phyloP scores from a whole-genome alignment of 2,113 vertebrate genomes.

The Nothobranchius furzeri region DNA sequence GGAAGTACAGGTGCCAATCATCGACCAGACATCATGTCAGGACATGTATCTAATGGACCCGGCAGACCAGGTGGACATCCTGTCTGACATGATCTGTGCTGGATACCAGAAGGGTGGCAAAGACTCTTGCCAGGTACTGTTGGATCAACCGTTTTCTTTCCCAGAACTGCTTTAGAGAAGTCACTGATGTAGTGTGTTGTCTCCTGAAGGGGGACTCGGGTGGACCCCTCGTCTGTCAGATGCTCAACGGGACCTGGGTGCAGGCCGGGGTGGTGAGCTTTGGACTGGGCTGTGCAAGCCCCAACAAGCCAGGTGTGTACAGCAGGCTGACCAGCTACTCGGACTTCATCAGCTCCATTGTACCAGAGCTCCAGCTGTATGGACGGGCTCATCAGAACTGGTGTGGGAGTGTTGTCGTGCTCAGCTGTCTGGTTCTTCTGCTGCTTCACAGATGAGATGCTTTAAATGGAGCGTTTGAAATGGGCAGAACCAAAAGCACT shows the following conservation, averaged over 20 bases:
- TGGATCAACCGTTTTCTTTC: conserved; percentile 33
- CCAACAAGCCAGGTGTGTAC: conserved; percentile 78
- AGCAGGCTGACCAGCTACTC: conserved; percentile 71
- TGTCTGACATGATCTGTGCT: conserved; percentile 80
- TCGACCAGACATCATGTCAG: conserved; percentile 71
- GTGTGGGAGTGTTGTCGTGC: conserved; percentile 21
- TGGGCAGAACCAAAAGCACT: background rate
- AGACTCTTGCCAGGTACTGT: conserved; percentile 82
- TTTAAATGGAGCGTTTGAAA: background rate
- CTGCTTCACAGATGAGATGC: conserved; percentile 53
- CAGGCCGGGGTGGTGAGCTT: conserved; percentile 83
- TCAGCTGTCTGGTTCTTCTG: conserved; percentile 47
- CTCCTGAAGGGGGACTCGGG: conserved; percentile 79
- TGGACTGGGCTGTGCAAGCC: conserved; percentile 69
- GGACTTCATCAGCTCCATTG: conserved; percentile 55
- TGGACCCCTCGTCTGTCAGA: conserved; percentile 78
- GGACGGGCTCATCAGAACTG: conserved; percentile 44
- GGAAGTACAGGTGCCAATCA: conserved; percentile 78
- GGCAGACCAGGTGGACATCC: conserved; percentile 60
- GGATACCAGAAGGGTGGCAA: conserved; percentile 73
- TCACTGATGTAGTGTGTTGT: background rate
- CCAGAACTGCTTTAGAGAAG: background rate
- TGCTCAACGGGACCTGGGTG: conserved; percentile 75
- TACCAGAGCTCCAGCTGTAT: conserved; percentile 64
- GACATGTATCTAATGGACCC: conserved; percentile 65